Evolutionary conservation across 2,888 invertebrate genomes (phyloP), one percentile per base, ranked within the genome.

Genomic region (Nymphalis c-album): DNA sequence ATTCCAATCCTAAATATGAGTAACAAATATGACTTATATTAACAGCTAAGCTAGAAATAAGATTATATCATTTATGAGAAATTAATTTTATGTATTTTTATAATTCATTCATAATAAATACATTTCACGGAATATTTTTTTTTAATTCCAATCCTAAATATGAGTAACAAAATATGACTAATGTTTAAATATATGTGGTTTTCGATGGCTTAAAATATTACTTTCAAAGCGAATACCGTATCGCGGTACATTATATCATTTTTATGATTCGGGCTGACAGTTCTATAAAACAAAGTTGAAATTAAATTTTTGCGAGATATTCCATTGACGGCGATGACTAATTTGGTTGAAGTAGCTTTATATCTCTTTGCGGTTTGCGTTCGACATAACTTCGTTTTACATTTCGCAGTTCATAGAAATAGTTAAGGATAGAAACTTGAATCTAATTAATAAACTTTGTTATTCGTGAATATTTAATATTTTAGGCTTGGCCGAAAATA

Each of bases 351-450:
- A 31, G 66, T 26, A 57, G 60, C 63, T 20, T 64, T 51, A 60
- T 60, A 68, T 26, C 46, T 16, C 20, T 47, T 63, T 60, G 68
- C 60, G 68, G 63, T 68, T 67, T 45, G 26, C 18, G 53, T 46
- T 22, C 22, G 18, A 63, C 68, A 68, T 63, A 63, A 68, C 64
- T 64, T 53, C 60, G 50, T 60, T 62, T 68, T 60, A 64, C 60
- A 55, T 47, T 60, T 59, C 55, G 22, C 18, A 22, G 46, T 68
- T 67, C 63, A 35, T 3, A 55, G 60, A 60, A 68, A 16, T 35
- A 51, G 51, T 51, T 18, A 68, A 22, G n/a, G 63, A 46, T 46
- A 22, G 22, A 7, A 46, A 7, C 7, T 53, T 46, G 0, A 18
- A 57, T 22, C 4, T 26, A 20, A 53, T 22, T 17, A 20, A 26